Evolutionary conservation across 2,797 vertebrate genomes (phyloP).

Genomic region (Clarias platycephalus): DNA sequence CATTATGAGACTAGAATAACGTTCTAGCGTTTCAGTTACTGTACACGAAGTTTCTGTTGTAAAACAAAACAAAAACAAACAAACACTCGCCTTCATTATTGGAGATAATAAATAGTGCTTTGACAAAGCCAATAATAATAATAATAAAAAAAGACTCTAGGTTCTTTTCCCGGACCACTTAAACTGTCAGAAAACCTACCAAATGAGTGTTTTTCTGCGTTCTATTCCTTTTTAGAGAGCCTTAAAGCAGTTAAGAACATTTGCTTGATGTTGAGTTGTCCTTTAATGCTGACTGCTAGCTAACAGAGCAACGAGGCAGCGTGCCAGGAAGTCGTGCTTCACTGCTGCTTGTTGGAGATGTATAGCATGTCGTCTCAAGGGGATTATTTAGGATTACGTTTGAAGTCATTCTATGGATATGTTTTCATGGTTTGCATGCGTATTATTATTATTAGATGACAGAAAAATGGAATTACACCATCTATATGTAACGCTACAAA

Average conservation of each 20-base stretch:
- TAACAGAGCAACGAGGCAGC: background rate
- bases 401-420: background rate
- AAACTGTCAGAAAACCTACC: background rate
- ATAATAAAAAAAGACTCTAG: background rate
- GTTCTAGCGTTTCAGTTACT: background rate
- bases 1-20: background rate
- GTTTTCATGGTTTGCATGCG: background rate
- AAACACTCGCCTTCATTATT: background rate
- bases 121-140: background rate
- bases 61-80: background rate
- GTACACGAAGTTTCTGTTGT: background rate
- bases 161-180: background rate
- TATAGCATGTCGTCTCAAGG: background rate
- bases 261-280: background rate
- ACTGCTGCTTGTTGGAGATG: background rate
- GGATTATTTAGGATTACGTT: background rate
- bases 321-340: background rate
- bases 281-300: background rate
- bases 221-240: no score
- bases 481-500: background rate
- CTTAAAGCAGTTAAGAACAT: background rate
- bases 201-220: background rate
- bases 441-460: background rate
- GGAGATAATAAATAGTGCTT: background rate
- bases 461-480: background rate